A percentile compares a stretch with the other conserved stretches of the same genome.
These are phyloP conservation scores for Myanophis thanlyinensis DNA, from an alignment of 2,113 vertebrate species.

Conservation along the genomic window DNA sequence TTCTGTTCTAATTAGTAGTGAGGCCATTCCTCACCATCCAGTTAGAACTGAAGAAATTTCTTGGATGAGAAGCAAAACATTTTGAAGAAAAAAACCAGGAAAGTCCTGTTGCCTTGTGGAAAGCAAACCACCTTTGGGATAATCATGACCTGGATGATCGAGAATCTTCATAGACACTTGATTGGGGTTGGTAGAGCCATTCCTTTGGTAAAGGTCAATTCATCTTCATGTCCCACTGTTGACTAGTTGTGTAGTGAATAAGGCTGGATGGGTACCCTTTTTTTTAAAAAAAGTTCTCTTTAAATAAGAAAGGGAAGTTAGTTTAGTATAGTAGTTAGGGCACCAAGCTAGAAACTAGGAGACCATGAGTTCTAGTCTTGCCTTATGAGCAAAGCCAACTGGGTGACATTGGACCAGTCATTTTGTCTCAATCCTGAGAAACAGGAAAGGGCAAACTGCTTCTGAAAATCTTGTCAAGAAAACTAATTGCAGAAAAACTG, in stretches of 20 bases:
- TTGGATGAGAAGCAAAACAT: background rate
- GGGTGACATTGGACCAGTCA: background rate
- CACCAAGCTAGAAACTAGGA: background rate
- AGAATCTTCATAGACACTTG: background rate
- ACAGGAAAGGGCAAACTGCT: background rate
- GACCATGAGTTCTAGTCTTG: background rate
- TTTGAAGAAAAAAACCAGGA: background rate
- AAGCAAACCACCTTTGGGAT: background rate
- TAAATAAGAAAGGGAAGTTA: background rate
- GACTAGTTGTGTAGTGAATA: background rate
- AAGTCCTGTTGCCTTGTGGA: background rate
- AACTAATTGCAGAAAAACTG: background rate
- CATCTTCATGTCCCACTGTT: background rate
- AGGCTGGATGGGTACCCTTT: background rate
- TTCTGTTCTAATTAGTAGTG: background rate
- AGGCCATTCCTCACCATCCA: background rate
- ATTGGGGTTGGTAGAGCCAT: background rate
- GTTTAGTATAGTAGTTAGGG: background rate
- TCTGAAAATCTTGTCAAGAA: background rate
- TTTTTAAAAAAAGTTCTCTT: background rate
- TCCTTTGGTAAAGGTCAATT: background rate
- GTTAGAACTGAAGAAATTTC: background rate
- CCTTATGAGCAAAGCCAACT: background rate
- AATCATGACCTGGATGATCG: background rate
- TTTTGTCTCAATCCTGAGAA: background rate